Evolutionary conservation across 2,797 vertebrate species (phyloP).

Genomic region (Erpetoichthys calabaricus): DNA sequence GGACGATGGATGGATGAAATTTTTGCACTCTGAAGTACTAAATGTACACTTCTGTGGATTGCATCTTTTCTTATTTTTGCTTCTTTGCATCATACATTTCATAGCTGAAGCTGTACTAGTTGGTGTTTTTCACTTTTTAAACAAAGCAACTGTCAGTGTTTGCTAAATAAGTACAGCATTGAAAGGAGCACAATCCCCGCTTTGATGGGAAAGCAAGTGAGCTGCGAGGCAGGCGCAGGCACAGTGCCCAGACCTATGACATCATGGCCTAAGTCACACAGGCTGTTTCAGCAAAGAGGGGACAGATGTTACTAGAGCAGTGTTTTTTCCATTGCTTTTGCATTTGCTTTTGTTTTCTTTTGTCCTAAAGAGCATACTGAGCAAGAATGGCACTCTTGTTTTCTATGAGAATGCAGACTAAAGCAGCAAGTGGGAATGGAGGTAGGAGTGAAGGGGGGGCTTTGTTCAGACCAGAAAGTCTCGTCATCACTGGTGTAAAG

Average conservation of each 20-base stretch:
- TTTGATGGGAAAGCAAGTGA: slow-evolving; percentile 13
- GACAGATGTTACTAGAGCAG: slow-evolving; percentile 11
- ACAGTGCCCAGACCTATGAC: slow-evolving; percentile 26
- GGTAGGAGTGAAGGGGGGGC: not conserved
- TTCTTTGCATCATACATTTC: too few relatives aligned
- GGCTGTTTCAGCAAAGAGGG: slow-evolving; percentile 11
- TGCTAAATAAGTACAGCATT: slow-evolving; percentile 9
- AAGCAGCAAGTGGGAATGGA: too few relatives aligned
- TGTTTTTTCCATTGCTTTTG: slow-evolving; percentile 2
- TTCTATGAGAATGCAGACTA: not conserved
- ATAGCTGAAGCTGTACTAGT: too few relatives aligned
- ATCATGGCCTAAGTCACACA: slow-evolving; percentile 32
- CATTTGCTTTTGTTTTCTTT: not conserved
- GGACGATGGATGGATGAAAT: too few relatives aligned
- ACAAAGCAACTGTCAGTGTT: slow-evolving; percentile 13
- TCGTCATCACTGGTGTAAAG: too few relatives aligned
- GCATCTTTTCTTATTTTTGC: too few relatives aligned
- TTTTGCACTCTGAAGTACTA: too few relatives aligned
- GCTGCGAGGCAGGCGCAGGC: slow-evolving; percentile 11
- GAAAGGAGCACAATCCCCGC: slow-evolving; percentile 13
- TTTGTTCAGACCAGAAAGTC: not conserved
- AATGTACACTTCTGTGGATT: too few relatives aligned
- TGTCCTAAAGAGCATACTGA: not conserved
- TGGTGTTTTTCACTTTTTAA: slow-evolving; percentile 4
- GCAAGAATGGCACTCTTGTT: slow-evolving; percentile 1